Conservation (phyloP, 2,113 vertebrate genomes). For the Heterochromis multidens region DNA sequence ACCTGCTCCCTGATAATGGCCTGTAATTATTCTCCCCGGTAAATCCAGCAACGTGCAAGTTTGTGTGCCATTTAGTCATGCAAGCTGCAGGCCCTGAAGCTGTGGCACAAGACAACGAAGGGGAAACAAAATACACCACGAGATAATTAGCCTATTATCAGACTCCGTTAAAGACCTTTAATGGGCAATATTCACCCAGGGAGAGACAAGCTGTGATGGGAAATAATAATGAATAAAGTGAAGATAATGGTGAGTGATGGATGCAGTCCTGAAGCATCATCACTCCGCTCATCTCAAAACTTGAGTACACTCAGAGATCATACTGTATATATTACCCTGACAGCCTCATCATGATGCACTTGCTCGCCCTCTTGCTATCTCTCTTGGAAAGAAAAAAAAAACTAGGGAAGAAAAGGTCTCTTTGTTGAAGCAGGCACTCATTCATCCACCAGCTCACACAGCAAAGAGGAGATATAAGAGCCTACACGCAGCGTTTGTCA, state of each 20-base stretch:
- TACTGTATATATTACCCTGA: slow-evolving; percentile 13
- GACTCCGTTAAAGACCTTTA: slow-evolving; percentile 41
- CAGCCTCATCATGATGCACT: slow-evolving; percentile 50
- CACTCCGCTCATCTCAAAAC: slow-evolving; percentile 1
- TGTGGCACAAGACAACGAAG: background rate
- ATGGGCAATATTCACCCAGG: background rate
- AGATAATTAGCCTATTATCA: slow-evolving; percentile 46
- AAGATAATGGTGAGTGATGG: slow-evolving; percentile 28
- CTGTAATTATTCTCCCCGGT: slow-evolving; percentile 11
- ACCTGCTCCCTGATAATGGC: slow-evolving; percentile 30
- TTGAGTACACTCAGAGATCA: slow-evolving; percentile 7
- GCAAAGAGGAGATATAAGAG: background rate
- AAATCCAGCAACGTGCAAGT: background rate
- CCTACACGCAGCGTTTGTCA: background rate
- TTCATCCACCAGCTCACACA: slow-evolving; percentile 47
- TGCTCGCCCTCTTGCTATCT: slow-evolving; percentile 48
- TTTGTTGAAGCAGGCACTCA: slow-evolving; percentile 52
- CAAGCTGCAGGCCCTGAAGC: background rate
- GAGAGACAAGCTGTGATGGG: slow-evolving; percentile 1
- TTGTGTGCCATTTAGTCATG: background rate
- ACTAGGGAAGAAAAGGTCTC: slow-evolving; percentile 34
- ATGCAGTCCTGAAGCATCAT: background rate
- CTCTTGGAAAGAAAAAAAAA: background rate
- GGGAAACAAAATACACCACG: background rate
- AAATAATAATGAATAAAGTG: slow-evolving; percentile 36